Conservation (phyloP, 2,113 vertebrate genomes). For the Telmatochromis sp. region DNA sequence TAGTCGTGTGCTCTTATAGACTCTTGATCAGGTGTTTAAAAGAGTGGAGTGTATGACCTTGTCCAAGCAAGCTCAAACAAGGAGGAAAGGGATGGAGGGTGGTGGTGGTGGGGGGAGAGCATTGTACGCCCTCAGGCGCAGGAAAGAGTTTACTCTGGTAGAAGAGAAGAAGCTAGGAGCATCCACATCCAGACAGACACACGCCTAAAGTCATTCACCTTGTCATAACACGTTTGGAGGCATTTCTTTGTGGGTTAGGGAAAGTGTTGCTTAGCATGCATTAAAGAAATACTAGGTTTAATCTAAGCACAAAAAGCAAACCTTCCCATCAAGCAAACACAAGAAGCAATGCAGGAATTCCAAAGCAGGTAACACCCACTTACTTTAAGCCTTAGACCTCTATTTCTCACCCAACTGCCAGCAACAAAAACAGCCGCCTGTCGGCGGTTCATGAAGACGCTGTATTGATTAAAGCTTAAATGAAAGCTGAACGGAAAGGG, state of each 20-base stretch:
- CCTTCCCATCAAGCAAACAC: background rate
- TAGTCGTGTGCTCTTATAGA: conserved; percentile 3
- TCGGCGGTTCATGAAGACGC: background rate
- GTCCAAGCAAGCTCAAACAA: conserved; percentile 33
- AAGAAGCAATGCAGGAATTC: conserved; percentile 2
- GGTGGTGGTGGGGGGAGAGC: background rate
- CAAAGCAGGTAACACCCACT: conserved; percentile 18
- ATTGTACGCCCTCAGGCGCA: background rate
- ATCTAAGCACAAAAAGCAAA: background rate
- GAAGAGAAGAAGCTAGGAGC: conserved; percentile 39
- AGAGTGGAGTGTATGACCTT: conserved; percentile 25
- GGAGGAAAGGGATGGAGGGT: background rate
- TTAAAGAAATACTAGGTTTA: background rate
- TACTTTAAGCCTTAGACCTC: conserved; percentile 9
- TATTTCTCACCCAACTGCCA: conserved; percentile 5
- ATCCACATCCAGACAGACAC: conserved; percentile 42
- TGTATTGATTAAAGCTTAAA: conserved; percentile 42
- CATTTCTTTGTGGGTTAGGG: conserved; percentile 1
- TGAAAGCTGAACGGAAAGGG: conserved; percentile 35
- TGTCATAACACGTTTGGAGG: conserved; percentile 38
- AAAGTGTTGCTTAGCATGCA: conserved; percentile 19
- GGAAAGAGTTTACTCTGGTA: conserved; percentile 47
- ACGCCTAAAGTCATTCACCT: conserved; percentile 24
- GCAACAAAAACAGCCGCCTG: conserved; percentile 2
- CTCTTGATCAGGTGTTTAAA: conserved; percentile 53